Conservation (phyloP, 2,888 invertebrate species). For the Conops quadrifasciatus region DNA sequence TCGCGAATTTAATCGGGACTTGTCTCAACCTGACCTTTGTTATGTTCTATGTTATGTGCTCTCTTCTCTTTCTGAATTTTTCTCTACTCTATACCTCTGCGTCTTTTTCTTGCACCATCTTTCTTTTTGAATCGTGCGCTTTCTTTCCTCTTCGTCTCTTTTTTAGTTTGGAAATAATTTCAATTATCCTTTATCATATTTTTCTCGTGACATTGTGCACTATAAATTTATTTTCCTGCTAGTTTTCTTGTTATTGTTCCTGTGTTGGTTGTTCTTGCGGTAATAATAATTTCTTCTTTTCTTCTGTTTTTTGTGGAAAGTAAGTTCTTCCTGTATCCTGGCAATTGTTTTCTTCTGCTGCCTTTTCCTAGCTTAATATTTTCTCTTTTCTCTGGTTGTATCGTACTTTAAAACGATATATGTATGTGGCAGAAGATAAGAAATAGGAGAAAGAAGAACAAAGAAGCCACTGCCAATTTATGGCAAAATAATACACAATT, state of each 20-base stretch:
- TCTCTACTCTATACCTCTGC: neutral
- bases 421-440: no score
- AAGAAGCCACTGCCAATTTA: no score
- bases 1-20: no score
- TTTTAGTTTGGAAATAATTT: neutral
- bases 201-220: no score
- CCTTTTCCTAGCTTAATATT: conserved; percentile 21
- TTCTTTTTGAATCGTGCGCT: neutral
- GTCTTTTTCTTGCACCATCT: neutral
- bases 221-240: no score
- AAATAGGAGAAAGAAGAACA: no score
- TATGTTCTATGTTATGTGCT: no score
- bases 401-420: no score
- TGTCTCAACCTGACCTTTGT: no score
- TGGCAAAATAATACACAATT: no score
- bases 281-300: conserved; percentile 1
- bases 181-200: conserved; percentile 16
- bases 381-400: conserved; percentile 27
- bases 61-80: neutral
- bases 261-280: neutral
- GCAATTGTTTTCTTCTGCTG: conserved; percentile 13
- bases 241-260: conserved; percentile 1
- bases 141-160: neutral
- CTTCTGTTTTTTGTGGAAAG: conserved; percentile 8
- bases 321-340: conserved; percentile 30